Evolutionary conservation across 35 echinoderm and acorn worm genomes (phyloP), one percentile per base, ranked within the genome.

Genomic region (Acanthaster planci): DNA sequence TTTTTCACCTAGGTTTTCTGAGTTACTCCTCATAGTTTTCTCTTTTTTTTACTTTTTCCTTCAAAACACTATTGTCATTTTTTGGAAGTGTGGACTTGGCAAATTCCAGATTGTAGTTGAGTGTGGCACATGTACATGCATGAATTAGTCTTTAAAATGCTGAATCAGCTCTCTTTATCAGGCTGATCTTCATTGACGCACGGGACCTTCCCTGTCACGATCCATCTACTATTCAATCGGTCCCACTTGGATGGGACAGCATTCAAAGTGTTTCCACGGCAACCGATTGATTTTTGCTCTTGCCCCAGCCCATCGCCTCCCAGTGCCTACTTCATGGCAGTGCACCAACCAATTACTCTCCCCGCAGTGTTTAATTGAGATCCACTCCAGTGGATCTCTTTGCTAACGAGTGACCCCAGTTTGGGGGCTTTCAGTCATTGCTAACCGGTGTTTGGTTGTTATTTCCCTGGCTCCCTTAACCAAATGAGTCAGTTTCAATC

Each of bases 241-340:
- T 72, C 64, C 64, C n/a, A 12, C 64, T 72, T 7, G 1, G 23
- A 72, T 72, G 22, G 30, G 30, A 36, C 64, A 29, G 22, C 64
- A 72, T 72, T 72, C 64, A 35, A 29, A 72, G 64, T 72, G 64
- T 72, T 72, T 26, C 64, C 64, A 35, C 64, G 64, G 64, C 64
- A 29, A 72, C 64, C 14, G 64, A 72, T 72, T 23, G 64, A 72
- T 72, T 72, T 72, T 72, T 29, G 64, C 64, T 31, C 64, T 12
- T 72, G 26, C 34, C 64, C 64, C 34, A 9, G 34, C 42, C 42
- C 42, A 12, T 47, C n/a, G n/a, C n/a, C n/a, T n/a, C n/a, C n/a
- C n/a, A n/a, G n/a, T n/a, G n/a, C n/a, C n/a, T n/a, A n/a, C n/a
- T n/a, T n/a, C n/a, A n/a, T n/a, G n/a, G n/a, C n/a, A n/a, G 4